These are phyloP conservation scores for Himalopsyche japonica DNA, from an alignment of 2,888 invertebrate species.

Conservation along the genomic window DNA sequence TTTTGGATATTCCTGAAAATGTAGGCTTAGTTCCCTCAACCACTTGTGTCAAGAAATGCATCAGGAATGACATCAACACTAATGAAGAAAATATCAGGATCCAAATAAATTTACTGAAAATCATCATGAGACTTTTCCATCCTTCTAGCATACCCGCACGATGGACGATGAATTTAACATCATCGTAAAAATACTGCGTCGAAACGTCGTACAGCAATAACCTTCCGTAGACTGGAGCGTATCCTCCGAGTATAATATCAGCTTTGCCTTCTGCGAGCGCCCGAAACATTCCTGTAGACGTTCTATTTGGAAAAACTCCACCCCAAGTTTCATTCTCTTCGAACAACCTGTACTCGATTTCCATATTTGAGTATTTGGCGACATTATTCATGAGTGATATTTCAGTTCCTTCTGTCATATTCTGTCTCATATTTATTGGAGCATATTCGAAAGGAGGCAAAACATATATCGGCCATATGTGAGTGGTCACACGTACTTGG, in stretches of 20 bases:
- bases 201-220: not conserved
- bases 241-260: not conserved
- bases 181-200: not conserved
- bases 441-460: not conserved
- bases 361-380: not conserved
- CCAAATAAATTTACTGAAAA: not conserved
- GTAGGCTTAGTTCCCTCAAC: not conserved
- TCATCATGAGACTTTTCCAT: not conserved
- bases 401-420: not conserved
- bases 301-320: not conserved
- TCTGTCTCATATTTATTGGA: not conserved
- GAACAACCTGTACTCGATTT: not conserved
- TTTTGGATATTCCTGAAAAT: not conserved
- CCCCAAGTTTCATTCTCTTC: not conserved
- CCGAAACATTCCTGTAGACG: not conserved
- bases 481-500: not conserved
- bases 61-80: not conserved
- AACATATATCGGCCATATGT: not conserved
- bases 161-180: not conserved
- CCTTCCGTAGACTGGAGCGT: not conserved
- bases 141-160: not conserved
- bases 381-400: not conserved
- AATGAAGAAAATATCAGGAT: not conserved
- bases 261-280: not conserved
- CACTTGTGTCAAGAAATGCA: not conserved